Conservation (phyloP, 1,140 invertebrate species). For the Drosophila grimshawi region DNA sequence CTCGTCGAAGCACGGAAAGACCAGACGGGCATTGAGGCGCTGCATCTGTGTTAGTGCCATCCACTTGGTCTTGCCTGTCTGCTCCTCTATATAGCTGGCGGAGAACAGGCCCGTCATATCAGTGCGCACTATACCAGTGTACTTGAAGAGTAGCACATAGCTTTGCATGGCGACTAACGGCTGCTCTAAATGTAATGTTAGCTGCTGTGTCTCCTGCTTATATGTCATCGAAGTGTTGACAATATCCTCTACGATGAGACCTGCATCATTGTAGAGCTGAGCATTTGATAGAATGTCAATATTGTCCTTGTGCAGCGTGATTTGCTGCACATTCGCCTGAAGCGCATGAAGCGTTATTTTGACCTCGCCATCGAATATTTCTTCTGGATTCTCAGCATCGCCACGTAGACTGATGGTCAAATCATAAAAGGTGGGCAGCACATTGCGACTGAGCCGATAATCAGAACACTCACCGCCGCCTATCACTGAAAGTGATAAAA, state of each 20-base stretch:
- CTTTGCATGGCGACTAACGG: conserved; percentile 1
- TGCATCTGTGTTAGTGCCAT: conserved; percentile 92
- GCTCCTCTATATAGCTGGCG: conserved; percentile 85
- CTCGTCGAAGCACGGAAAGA: conserved; percentile 97
- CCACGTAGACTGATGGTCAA: conserved; percentile 86
- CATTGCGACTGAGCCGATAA: conserved; percentile 55
- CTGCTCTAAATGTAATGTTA: conserved; percentile 47
- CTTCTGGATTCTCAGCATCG: conserved; percentile 85
- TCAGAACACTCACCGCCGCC: conserved; percentile 13
- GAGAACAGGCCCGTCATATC: conserved; percentile 87
- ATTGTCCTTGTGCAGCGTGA: conserved; percentile 88
- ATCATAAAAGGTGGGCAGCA: conserved; percentile 87
- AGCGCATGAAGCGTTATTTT: conserved; percentile 85
- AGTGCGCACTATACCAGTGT: conserved; percentile 81
- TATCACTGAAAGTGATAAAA: conserved; percentile 29
- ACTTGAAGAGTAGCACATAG: conserved; percentile 76
- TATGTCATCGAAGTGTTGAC: conserved; percentile 25
- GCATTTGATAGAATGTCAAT: conserved; percentile 40
- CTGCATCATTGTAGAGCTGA: conserved; percentile 34
- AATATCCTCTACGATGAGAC: conserved; percentile 36
- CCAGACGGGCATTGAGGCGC: conserved; percentile 91
- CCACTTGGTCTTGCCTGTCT: conserved; percentile 80
- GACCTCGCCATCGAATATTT: conserved; percentile 86
- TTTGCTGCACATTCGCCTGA: conserved; percentile 64
- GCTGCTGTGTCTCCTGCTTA: conserved; percentile 56